Evolutionary conservation across 2,797 vertebrate genomes (phyloP).

Genomic region (Lacerta viridis): DNA sequence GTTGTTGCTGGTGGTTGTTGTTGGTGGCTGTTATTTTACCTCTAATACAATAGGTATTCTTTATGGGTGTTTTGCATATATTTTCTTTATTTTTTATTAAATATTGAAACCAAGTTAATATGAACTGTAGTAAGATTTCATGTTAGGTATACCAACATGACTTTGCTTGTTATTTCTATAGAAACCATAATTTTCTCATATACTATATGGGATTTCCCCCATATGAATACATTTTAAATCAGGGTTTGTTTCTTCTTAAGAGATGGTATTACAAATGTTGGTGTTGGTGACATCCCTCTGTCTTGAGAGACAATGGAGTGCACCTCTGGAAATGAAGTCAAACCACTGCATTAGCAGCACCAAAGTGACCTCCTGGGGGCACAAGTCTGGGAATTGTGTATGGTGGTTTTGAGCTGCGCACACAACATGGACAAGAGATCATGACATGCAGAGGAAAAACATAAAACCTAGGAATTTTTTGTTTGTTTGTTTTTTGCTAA

Average conservation of each 20-base stretch:
- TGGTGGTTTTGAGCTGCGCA: too few relatives aligned
- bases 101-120: neutral
- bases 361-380: too few relatives aligned
- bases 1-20: too few relatives aligned
- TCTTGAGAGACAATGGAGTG: too few relatives aligned
- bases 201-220: neutral
- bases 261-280: neutral
- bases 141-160: neutral
- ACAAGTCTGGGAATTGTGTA: too few relatives aligned
- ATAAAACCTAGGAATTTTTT: conserved; percentile 2
- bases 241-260: neutral
- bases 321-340: too few relatives aligned
- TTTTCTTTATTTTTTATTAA: neutral
- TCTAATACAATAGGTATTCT: neutral
- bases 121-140: neutral
- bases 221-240: neutral
- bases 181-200: neutral
- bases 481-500: conserved; percentile 9
- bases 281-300: too few relatives aligned
- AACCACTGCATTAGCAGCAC: too few relatives aligned
- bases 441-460: conserved; percentile 22
- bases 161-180: neutral
- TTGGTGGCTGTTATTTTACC: neutral
- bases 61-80: neutral
- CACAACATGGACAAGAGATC: neutral